These are phyloP conservation scores for Ciconia boyciana DNA, from an alignment of 2,113 vertebrate genomes.

Conservation along the genomic window DNA sequence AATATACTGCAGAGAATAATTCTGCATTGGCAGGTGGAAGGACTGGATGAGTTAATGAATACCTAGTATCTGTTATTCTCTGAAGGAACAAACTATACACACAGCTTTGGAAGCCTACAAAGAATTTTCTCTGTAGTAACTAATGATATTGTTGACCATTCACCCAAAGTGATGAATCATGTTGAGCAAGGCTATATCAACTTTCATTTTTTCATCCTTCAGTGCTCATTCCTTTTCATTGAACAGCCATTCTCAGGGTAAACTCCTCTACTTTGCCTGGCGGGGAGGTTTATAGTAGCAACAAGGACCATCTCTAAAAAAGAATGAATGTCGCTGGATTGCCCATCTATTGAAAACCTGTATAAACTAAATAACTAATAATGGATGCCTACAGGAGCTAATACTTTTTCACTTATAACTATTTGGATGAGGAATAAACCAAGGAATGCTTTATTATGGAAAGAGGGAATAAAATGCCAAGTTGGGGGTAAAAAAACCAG, in stretches of 20 bases:
- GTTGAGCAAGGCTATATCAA: neutral
- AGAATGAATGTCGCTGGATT: neutral
- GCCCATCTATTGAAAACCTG: neutral
- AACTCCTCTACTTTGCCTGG: neutral
- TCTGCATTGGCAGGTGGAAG: too few relatives aligned
- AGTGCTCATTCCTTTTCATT: neutral
- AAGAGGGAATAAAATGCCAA: neutral
- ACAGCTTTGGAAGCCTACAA: neutral
- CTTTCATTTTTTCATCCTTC: neutral
- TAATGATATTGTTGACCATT: neutral
- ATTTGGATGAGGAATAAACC: neutral
- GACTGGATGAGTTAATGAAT: too few relatives aligned
- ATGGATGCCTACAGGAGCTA: neutral
- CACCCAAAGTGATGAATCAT: neutral
- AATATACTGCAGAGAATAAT: too few relatives aligned
- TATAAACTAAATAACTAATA: neutral
- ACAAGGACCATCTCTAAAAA: neutral
- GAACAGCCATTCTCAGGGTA: neutral
- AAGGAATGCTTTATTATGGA: neutral
- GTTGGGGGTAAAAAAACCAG: fast-evolving
- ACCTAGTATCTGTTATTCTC: too few relatives aligned
- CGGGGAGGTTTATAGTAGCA: neutral
- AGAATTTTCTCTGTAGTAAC: neutral
- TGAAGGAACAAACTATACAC: too few relatives aligned
- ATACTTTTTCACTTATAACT: neutral